phyloP scores from a whole-genome alignment of 2,797 vertebrate genomes.

The Remorina albescens region DNA sequence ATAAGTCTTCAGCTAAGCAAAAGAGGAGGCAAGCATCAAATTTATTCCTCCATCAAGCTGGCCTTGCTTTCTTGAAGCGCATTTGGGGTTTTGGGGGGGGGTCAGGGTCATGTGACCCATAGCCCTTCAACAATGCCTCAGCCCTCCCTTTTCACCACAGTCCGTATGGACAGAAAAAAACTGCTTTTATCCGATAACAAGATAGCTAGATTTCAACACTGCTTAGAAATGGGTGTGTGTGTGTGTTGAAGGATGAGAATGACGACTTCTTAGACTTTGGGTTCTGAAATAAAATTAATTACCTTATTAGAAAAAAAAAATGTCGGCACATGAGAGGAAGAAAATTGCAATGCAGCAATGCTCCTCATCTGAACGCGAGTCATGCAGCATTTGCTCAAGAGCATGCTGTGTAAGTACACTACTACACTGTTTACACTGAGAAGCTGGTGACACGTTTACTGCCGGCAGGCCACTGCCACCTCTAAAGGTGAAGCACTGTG shows the following conservation, averaged over 20 bases:
- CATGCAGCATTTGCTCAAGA: constrained; percentile 54
- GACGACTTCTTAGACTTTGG: background rate
- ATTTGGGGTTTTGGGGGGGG: background rate
- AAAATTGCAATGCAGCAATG: constrained; percentile 49
- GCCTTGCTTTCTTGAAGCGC: constrained; percentile 18
- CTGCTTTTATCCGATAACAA: constrained; percentile 50
- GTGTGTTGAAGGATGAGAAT: background rate
- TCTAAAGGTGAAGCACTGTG: constrained; percentile 37
- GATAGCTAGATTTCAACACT: constrained; percentile 52
- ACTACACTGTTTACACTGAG: constrained; percentile 74
- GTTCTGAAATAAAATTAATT: constrained; percentile 33
- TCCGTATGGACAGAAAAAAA: constrained; percentile 34
- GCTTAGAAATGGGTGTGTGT: constrained; percentile 2
- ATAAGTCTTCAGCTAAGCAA: constrained; percentile 12
- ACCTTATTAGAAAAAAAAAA: constrained; percentile 41
- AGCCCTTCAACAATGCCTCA: constrained; percentile 16
- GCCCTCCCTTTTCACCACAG: constrained; percentile 7
- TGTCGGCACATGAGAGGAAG: constrained; percentile 21
- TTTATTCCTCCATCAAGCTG: constrained; percentile 10
- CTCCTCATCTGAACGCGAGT: constrained; percentile 61
- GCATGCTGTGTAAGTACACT: constrained; percentile 57
- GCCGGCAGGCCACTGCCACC: constrained; percentile 43
- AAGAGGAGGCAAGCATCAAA: constrained; percentile 1
- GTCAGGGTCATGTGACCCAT: constrained; percentile 46
- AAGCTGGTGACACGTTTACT: constrained; percentile 58